Conservation (phyloP, 2,888 invertebrate species). For the Bombyx huttoni region DNA sequence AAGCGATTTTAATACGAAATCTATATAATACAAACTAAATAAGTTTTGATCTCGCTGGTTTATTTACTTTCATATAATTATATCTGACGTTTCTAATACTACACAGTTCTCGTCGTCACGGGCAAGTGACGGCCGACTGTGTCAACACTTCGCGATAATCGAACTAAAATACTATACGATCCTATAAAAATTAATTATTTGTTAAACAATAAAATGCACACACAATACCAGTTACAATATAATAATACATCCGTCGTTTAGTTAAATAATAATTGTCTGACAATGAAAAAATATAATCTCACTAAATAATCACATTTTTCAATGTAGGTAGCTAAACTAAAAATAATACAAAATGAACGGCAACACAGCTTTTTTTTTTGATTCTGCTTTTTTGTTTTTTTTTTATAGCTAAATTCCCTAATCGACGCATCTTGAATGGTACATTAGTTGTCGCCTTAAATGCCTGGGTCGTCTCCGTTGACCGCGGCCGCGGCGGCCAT, state of each 20-base stretch:
- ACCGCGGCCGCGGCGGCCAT: slow-evolving; percentile 21
- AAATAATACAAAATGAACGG: neutral
- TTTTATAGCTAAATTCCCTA: neutral
- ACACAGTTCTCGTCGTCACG: too few species aligned
- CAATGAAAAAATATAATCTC: neutral
- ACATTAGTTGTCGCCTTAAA: slow-evolving; percentile 26
- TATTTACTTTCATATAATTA: too few species aligned
- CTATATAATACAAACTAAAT: too few species aligned
- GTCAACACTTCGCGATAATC: neutral
- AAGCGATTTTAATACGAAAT: neutral
- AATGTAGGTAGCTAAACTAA: neutral
- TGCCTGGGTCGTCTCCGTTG: slow-evolving; percentile 42
- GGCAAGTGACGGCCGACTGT: too few species aligned
- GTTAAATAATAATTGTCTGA: neutral
- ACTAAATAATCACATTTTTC: neutral
- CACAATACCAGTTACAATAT: neutral
- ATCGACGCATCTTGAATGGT: neutral
- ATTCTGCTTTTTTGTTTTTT: neutral
- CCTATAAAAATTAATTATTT: neutral
- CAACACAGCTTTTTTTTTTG: neutral
- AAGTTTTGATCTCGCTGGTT: too few species aligned
- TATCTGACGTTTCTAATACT: too few species aligned
- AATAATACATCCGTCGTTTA: slow-evolving; percentile 1
- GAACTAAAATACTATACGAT: neutral
- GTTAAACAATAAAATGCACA: neutral